Base-by-base conservation (phyloP, 2,797 vertebrate genomes). In the Rhinophrynus dorsalis region DNA sequence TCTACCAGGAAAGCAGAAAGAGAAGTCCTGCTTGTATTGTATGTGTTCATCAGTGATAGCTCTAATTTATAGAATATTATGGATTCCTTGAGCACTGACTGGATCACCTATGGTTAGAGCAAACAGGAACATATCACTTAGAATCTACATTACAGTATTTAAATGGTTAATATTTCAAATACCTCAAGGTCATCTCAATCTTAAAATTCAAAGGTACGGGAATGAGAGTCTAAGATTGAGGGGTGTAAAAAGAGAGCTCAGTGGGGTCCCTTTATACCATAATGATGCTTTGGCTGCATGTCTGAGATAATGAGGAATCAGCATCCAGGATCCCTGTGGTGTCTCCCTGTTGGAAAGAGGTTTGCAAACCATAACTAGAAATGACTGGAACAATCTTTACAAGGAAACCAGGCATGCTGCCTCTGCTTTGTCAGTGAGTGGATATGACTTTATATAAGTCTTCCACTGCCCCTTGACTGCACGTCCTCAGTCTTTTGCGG, bases 341-440 rank as follows among this genome's bases (percentile, higher is more conserved):
- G 21, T 38, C 5, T 35, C 27, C 33, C 57, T 45, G 29, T 15
- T 5, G 33, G 21, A 50, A 8, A 40, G 2, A 13, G 48, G 13
- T 51, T 32, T 58, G 44, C 33, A 51, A 51, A 44, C 8, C 29
- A 24, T 51, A 50, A 51, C 8, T 40, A 5, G 32, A 37, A 58
- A 48, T 68, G 54, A 59, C 40, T 38, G 21, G 42, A 48, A 12
- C 40, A 58, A 17, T 24, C 24, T 23, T 8, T 40, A 51, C 48
- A 52, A 52, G 48, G 17, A 48, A 15, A 27, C 6, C n/a, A 55
- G 32, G 13, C 26, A n/a, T 35, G 13, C 13, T 45, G 4, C 38
- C 11, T 27, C 27, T 44, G 9, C 26, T 55, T 7, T 29, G 44
- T 23, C 3, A 21, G 18, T 27, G 42, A 17, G 13, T 29, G 6